A percentile compares a stretch with the other conserved stretches of the same genome.
Conservation (phyloP, 2,113 vertebrate species). For the Recurvirostra avosetta region DNA sequence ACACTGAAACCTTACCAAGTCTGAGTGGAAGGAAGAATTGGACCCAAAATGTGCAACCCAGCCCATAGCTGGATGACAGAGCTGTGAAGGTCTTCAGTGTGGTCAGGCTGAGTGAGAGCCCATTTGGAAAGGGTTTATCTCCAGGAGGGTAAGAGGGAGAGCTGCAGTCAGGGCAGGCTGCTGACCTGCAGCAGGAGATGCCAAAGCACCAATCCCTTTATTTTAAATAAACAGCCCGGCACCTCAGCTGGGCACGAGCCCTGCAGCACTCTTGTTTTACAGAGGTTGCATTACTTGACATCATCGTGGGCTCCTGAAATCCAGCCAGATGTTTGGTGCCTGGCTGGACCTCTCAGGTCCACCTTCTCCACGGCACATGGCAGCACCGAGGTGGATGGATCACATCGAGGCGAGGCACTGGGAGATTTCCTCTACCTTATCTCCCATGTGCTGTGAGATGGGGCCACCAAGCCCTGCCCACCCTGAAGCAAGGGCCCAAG, state of each 20-base stretch:
- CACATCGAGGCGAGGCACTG: neutral
- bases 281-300: neutral
- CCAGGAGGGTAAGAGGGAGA: neutral
- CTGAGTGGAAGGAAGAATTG: neutral
- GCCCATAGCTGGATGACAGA: neutral
- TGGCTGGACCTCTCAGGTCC: neutral
- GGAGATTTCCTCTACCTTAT: neutral
- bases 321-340: neutral
- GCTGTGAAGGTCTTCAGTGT: neutral
- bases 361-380: rapidly evolving
- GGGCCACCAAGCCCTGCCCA: neutral
- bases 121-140: neutral
- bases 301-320: neutral
- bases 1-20: neutral
- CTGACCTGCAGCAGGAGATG: neutral
- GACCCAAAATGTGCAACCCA: neutral
- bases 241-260: neutral
- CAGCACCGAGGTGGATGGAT: neutral
- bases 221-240: neutral
- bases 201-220: neutral
- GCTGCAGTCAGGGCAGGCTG: neutral
- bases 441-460: rapidly evolving
- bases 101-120: neutral
- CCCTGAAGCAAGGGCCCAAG: neutral
- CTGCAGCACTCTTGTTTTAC: neutral